Conservation (phyloP, 2,797 vertebrate genomes). For the Triplophysa yarkandensis region DNA sequence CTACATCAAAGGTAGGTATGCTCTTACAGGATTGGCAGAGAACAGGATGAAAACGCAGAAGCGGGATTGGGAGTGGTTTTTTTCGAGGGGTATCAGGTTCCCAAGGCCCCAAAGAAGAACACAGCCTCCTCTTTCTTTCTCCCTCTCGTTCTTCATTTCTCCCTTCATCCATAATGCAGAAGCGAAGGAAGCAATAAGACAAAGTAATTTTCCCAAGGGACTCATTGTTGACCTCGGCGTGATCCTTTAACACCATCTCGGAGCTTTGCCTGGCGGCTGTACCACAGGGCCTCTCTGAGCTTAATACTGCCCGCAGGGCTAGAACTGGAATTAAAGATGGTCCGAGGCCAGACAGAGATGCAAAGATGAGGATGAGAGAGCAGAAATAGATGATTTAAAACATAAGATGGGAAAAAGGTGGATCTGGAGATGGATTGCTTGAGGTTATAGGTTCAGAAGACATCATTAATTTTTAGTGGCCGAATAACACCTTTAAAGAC, state of each 20-base stretch:
- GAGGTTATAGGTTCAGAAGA: slow-evolving; percentile 30
- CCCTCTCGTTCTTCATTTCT: slow-evolving; percentile 32
- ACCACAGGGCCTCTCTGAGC: slow-evolving; percentile 1
- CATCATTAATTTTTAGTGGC: slow-evolving; percentile 23
- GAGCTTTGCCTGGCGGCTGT: slow-evolving; percentile 13
- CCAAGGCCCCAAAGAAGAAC: slow-evolving; percentile 29
- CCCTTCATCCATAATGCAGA: slow-evolving; percentile 45
- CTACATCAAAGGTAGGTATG: slow-evolving; percentile 3
- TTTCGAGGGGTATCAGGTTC: slow-evolving; percentile 42
- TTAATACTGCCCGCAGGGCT: slow-evolving; percentile 36
- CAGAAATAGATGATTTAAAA: slow-evolving; percentile 18
- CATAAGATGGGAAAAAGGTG: neutral
- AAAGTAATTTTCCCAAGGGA: slow-evolving; percentile 52
- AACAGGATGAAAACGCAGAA: neutral
- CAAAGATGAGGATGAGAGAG: neutral
- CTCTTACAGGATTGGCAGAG: slow-evolving; percentile 9
- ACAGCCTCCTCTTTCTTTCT: slow-evolving; percentile 17
- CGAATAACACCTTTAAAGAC: slow-evolving; percentile 17
- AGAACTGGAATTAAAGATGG: slow-evolving; percentile 22
- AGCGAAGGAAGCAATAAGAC: slow-evolving; percentile 45
- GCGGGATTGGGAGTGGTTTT: neutral
- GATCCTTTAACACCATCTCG: slow-evolving; percentile 41
- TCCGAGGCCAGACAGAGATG: slow-evolving; percentile 7
- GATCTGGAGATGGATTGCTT: neutral
- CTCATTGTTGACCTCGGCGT: slow-evolving; percentile 47